phyloP scores from a whole-genome alignment of 2,888 invertebrate genomes.

The Eupithecia vulgata region DNA sequence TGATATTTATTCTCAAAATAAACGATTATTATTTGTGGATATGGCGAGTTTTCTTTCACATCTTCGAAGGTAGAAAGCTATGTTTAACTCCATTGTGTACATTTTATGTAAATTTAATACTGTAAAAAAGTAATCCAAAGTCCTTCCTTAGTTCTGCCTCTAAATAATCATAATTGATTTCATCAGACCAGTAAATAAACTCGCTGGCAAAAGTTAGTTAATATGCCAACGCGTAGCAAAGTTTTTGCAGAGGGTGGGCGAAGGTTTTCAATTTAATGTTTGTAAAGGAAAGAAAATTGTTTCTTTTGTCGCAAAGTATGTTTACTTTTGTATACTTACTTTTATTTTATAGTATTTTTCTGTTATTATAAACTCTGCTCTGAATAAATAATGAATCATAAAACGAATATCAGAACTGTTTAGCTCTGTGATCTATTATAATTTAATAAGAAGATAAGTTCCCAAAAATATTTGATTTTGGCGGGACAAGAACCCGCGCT shows the following conservation, averaged over 20 bases:
- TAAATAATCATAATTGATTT: no score
- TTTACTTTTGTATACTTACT: neutral
- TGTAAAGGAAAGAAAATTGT: conserved; percentile 12
- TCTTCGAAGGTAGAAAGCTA: no score
- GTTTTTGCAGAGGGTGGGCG: conserved; percentile 2
- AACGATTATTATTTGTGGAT: no score
- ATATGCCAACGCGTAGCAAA: conserved; percentile 11
- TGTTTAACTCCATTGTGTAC: no score
- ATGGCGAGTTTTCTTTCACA: no score
- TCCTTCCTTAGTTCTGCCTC: no score
- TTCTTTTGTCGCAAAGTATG: conserved; percentile 7
- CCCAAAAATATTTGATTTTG: no score
- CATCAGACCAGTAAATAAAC: neutral
- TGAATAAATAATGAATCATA: neutral
- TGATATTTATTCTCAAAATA: no score
- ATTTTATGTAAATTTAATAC: no score
- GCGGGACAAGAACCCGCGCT: no score
- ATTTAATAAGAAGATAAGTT: no score
- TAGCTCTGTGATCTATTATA: neutral
- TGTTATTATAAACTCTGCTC: neutral
- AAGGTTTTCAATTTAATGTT: conserved; percentile 15
- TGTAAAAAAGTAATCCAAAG: neutral
- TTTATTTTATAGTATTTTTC: neutral
- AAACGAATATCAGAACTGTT: neutral
- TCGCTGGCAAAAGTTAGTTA: neutral